These are phyloP conservation scores for Drosophila hydei DNA, from an alignment of 1,140 invertebrate genomes.

Conservation along the genomic window DNA sequence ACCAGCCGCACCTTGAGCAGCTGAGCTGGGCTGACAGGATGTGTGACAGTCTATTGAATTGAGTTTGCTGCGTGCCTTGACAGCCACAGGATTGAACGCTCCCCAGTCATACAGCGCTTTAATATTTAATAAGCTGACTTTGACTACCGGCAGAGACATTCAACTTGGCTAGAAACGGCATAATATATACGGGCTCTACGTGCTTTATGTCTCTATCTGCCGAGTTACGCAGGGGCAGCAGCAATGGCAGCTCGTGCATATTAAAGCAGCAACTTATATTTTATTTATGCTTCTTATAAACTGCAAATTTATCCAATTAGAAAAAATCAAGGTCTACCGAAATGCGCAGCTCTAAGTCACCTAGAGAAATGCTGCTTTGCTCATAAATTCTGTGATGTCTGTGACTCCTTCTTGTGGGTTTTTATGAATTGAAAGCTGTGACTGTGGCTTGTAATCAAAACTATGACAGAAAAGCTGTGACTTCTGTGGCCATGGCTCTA, in stretches of 20 bases:
- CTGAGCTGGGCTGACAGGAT: conserved; percentile 43
- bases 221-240: not conserved
- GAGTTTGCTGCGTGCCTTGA: conserved; percentile 46
- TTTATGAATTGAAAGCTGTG: too few relatives aligned
- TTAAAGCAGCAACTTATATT: not conserved
- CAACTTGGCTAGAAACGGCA: conserved; percentile 20
- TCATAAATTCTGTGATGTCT: too few relatives aligned
- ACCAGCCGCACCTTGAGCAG: conserved; percentile 1
- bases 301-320: conserved; percentile 1
- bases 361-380: too few relatives aligned
- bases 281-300: not conserved
- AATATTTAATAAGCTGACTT: conserved; percentile 78
- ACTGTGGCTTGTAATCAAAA: too few relatives aligned
- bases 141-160: conserved; percentile 32
- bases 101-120: conserved; percentile 53
- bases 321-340: not conserved
- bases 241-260: not conserved
- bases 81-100: conserved; percentile 72
- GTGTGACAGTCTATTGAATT: conserved; percentile 66
- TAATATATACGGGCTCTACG: not conserved
- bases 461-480: too few relatives aligned
- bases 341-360: too few relatives aligned
- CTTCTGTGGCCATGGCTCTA: too few relatives aligned
- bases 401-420: too few relatives aligned
- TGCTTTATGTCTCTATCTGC: too few relatives aligned